A percentile compares a stretch with the other conserved stretches of the same genome.
phyloP scores from a whole-genome alignment of 2,113 vertebrate genomes.

The Salvator merianae region DNA sequence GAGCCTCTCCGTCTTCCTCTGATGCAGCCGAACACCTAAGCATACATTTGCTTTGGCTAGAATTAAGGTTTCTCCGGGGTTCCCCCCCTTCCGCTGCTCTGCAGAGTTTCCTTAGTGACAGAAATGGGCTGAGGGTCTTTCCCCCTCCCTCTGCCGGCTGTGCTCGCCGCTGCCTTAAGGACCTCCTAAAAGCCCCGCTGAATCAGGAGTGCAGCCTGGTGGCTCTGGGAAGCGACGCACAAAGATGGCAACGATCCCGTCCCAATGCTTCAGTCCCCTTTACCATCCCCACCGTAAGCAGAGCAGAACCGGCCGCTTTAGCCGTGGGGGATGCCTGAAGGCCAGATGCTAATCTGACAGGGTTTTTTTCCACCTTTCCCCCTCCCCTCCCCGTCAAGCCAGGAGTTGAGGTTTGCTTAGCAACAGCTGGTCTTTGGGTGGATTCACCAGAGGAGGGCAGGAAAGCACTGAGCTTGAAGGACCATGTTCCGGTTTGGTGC shows the following conservation, averaged over 20 bases:
- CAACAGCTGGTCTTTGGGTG: background rate
- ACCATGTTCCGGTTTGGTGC: background rate
- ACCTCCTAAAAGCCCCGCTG: background rate
- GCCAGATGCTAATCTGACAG: too few species aligned
- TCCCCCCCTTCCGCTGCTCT: background rate
- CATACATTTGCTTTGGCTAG: background rate
- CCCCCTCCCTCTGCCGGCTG: background rate
- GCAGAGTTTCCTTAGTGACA: background rate
- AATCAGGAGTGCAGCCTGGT: background rate
- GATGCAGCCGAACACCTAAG: background rate
- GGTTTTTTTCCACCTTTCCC: slow-evolving; percentile 7
- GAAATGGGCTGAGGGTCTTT: background rate
- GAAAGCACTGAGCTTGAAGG: background rate
- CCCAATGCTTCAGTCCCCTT: background rate
- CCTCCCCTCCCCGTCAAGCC: slow-evolving; percentile 2
- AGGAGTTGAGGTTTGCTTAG: background rate
- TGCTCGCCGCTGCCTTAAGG: background rate
- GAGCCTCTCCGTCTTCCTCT: too few species aligned
- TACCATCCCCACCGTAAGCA: too few species aligned
- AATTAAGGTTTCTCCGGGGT: background rate
- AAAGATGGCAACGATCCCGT: accelerated
- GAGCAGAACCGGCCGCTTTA: too few species aligned
- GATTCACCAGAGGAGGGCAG: background rate
- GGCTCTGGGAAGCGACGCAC: background rate
- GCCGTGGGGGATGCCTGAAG: too few species aligned